Evolutionary conservation across 2,113 vertebrate genomes (phyloP).

Genomic region (Tor tambroides): DNA sequence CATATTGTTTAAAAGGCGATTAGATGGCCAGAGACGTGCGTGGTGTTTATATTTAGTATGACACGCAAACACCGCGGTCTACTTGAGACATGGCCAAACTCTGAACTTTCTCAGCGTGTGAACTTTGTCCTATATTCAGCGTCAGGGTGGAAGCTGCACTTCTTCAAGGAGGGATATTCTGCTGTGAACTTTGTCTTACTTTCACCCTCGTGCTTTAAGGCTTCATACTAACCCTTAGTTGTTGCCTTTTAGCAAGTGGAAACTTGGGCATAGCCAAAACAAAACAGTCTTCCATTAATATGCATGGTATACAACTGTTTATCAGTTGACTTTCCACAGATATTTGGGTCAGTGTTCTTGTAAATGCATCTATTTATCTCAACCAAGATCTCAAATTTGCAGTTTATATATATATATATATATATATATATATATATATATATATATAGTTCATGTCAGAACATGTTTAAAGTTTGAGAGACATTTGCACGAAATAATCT

Average conservation of each 20-base stretch:
- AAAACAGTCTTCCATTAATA: conserved; percentile 19
- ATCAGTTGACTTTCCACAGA: neutral
- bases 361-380: neutral
- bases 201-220: conserved; percentile 24
- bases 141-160: neutral
- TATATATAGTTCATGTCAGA: too few species aligned
- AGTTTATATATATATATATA: too few species aligned
- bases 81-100: conserved; percentile 25
- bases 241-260: neutral
- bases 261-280: neutral
- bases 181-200: conserved; percentile 72
- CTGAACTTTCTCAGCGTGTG: conserved; percentile 19
- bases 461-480: too few species aligned
- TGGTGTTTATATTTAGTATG: conserved; percentile 9
- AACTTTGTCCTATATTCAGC: conserved; percentile 57
- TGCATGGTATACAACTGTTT: neutral
- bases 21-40: neutral
- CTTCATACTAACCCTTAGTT: neutral
- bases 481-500: too few species aligned
- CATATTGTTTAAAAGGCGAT: neutral
- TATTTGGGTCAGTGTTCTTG: neutral
- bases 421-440: too few species aligned
- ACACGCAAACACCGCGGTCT: conserved; percentile 8
- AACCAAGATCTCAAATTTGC: neutral
- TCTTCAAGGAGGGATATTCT: conserved; percentile 13